Evolutionary conservation across 2,797 vertebrate species (phyloP), one percentile per base, ranked within the genome.

Genomic region (Acipenser transmontanus): DNA sequence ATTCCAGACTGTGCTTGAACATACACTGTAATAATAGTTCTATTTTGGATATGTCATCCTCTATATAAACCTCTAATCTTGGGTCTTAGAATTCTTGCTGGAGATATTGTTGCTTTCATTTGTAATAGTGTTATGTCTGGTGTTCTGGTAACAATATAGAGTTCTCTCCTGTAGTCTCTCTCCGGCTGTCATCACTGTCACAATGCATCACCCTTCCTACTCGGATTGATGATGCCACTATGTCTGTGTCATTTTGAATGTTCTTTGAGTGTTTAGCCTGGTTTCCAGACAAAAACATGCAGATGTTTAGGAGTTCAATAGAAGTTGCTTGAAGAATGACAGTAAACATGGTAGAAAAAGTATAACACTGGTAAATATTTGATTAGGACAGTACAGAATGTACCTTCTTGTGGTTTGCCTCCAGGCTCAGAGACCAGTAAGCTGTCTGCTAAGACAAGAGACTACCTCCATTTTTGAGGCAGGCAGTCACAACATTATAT

Each of bases 201-300:
- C 54, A n/a, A 7, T 57, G 54, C 54, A 57, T 57, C n/a, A 14
- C 6, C 1, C 2, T n/a, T 57, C n/a, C 54, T 57, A 57, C 14
- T 57, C 54, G 7, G 54, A 57, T 57, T 57, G 54, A 57, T n/a
- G 60, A 34, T 34, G 60, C 60, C 60, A 61, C 60, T 17, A 61
- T 13, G 60, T 10, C 5, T 5, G 20, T 47, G 60, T 61, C 60
- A 34, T 34, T 47, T 34, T 47, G 47, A 61, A 61, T 61, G 6
- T 10, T 47, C 8, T 47, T 34, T 47, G 8, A 47, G 47, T 7
- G 60, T 34, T 54, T 8, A 47, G 60, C 17, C 60, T 61, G 7
- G 10, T 47, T 20, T 61, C 17, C 60, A 61, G 60, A 61, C 60
- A 47, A 9, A 34, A 9, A n/a, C 52, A 5, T n/a, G 9, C 9